These are phyloP conservation scores for Leucophenga varia DNA, from an alignment of 1,140 invertebrate species.

Conservation along the genomic window DNA sequence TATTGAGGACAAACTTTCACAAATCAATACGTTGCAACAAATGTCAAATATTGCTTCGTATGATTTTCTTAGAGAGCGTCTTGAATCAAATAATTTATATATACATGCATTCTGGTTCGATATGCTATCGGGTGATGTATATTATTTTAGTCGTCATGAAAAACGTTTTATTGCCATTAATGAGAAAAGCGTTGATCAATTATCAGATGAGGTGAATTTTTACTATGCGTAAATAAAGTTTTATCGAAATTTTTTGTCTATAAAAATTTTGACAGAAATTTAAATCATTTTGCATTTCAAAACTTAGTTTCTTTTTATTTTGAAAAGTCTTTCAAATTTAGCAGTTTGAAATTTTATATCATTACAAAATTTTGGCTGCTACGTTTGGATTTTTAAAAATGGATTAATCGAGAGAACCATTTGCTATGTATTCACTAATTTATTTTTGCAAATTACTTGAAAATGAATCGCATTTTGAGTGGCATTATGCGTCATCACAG, in stretches of 20 bases:
- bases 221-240: constrained; percentile 76
- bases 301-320: too few relatives aligned
- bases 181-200: constrained; percentile 70
- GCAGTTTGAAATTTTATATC: too few relatives aligned
- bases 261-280: too few relatives aligned
- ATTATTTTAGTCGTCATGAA: constrained; percentile 82
- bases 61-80: constrained; percentile 79
- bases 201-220: constrained; percentile 72
- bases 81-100: constrained; percentile 77
- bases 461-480: constrained; percentile 78
- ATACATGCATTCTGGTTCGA: constrained; percentile 95
- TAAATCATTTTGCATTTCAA: too few relatives aligned
- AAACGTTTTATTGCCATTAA: constrained; percentile 84
- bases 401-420: too few relatives aligned
- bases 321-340: too few relatives aligned
- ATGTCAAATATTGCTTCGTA: constrained; percentile 91
- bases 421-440: too few relatives aligned
- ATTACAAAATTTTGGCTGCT: too few relatives aligned
- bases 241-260: too few relatives aligned
- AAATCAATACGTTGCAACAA: constrained; percentile 92
- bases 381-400: too few relatives aligned
- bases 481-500: constrained; percentile 83
- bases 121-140: constrained; percentile 92
- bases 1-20: constrained; percentile 87
- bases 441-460: too few relatives aligned